A percentile compares a stretch with the other conserved stretches of the same genome.
Evolutionary conservation across 2,113 vertebrate genomes (phyloP).

Genomic region (Herpailurus yagouaroundi): DNA sequence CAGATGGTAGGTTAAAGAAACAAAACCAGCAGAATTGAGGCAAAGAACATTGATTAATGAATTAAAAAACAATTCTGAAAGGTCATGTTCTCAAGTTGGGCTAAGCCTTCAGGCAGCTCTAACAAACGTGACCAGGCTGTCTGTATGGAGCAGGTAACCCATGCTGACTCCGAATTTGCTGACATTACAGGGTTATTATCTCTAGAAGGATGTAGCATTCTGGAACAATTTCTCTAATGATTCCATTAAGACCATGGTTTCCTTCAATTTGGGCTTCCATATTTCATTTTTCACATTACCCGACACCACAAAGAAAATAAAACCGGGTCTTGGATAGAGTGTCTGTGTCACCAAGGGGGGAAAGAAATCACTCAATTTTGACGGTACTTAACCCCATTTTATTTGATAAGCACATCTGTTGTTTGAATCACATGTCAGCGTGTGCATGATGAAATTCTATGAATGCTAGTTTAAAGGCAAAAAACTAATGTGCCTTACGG

Average conservation of each 20-base stretch:
- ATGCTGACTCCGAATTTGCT: slow-evolving; percentile 83
- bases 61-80: slow-evolving; percentile 85
- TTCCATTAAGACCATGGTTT: slow-evolving; percentile 83
- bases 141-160: slow-evolving; percentile 85
- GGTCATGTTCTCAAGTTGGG: slow-evolving; percentile 81
- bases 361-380: not conserved
- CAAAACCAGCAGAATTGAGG: slow-evolving; percentile 80
- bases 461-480: not conserved
- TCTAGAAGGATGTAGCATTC: slow-evolving; percentile 84
- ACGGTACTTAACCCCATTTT: slow-evolving; percentile 21
- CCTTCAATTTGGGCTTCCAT: slow-evolving; percentile 79
- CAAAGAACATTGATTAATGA: slow-evolving; percentile 86
- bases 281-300: slow-evolving; percentile 79
- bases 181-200: slow-evolving; percentile 86
- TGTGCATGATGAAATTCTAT: not conserved
- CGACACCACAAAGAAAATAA: slow-evolving; percentile 71
- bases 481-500: not conserved
- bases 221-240: slow-evolving; percentile 85
- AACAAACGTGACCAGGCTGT: slow-evolving; percentile 82
- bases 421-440: not conserved
- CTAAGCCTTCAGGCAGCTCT: slow-evolving; percentile 82
- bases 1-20: slow-evolving; percentile 74
- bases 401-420: slow-evolving; percentile 43
- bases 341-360: not conserved
- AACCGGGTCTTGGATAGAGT: slow-evolving; percentile 38